These are phyloP conservation scores for Helleia helle DNA, from an alignment of 2,888 invertebrate genomes.

Conservation along the genomic window DNA sequence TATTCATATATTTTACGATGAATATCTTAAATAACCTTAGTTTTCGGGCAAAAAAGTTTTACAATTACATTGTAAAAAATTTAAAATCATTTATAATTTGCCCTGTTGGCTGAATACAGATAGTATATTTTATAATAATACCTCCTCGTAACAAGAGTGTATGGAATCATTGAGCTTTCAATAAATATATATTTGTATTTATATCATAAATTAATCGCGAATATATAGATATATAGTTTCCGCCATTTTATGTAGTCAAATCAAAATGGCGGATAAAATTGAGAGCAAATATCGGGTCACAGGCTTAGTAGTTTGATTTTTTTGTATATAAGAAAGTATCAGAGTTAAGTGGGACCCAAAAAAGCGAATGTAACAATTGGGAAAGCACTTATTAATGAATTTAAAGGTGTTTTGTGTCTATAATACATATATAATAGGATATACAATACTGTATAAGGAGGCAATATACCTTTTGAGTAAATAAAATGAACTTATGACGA, in stretches of 20 bases:
- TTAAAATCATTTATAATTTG: conserved; percentile 23
- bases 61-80: conserved; percentile 21
- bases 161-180: conserved; percentile 64
- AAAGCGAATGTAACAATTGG: conserved; percentile 29
- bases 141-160: conserved; percentile 59
- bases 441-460: conserved; percentile 22
- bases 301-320: conserved; percentile 15
- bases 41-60: conserved; percentile 38
- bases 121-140: conserved; percentile 26
- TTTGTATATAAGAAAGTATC: conserved; percentile 24
- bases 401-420: conserved; percentile 42
- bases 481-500: not conserved
- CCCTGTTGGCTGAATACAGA: conserved; percentile 26
- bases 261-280: conserved; percentile 28
- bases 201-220: conserved; percentile 28
- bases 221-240: conserved; percentile 23
- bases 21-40: conserved; percentile 43
- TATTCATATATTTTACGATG: conserved; percentile 33
- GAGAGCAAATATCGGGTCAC: conserved; percentile 10
- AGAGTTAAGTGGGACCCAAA: conserved; percentile 46
- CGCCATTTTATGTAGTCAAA: conserved; percentile 23
- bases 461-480: conserved; percentile 1
- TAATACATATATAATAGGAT: conserved; percentile 42
- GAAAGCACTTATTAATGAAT: conserved; percentile 23
- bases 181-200: conserved; percentile 47